Conservation (phyloP, 1,140 invertebrate genomes). For the Eriosoma lanigerum region DNA sequence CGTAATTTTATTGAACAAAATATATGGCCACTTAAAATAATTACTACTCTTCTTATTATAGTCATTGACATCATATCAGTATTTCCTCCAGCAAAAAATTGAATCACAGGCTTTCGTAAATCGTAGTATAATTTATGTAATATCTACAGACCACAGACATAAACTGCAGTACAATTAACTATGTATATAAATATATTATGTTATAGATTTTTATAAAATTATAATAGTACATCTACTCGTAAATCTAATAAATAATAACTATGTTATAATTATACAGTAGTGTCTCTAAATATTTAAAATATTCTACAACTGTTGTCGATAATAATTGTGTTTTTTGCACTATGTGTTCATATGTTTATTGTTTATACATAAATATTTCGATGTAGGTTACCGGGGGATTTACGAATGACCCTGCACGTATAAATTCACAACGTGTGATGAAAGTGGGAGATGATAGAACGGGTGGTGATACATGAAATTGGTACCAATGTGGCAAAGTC, state of each 20-base stretch:
- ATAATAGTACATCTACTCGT: too few relatives aligned
- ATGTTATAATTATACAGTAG: too few relatives aligned
- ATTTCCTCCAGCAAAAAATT: background rate
- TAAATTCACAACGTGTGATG: background rate
- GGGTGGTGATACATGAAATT: background rate
- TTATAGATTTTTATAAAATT: too few relatives aligned
- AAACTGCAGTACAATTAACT: too few relatives aligned
- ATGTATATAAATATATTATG: too few relatives aligned
- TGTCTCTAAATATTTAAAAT: too few relatives aligned
- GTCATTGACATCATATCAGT: background rate
- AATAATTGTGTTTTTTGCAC: too few relatives aligned
- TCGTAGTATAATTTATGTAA: background rate
- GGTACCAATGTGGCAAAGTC: background rate
- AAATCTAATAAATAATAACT: too few relatives aligned
- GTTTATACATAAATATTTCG: background rate
- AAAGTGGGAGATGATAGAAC: background rate
- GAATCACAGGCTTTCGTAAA: background rate
- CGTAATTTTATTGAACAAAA: background rate
- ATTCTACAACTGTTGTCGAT: too few relatives aligned
- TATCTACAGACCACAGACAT: background rate
- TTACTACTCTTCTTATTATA: constrained; percentile 15
- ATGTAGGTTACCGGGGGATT: background rate
- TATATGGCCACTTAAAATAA: constrained; percentile 20
- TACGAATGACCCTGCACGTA: background rate
- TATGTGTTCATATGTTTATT: background rate